Base-by-base conservation (phyloP, 2,113 vertebrate genomes). In the Chaetorhynchus papuensis region DNA sequence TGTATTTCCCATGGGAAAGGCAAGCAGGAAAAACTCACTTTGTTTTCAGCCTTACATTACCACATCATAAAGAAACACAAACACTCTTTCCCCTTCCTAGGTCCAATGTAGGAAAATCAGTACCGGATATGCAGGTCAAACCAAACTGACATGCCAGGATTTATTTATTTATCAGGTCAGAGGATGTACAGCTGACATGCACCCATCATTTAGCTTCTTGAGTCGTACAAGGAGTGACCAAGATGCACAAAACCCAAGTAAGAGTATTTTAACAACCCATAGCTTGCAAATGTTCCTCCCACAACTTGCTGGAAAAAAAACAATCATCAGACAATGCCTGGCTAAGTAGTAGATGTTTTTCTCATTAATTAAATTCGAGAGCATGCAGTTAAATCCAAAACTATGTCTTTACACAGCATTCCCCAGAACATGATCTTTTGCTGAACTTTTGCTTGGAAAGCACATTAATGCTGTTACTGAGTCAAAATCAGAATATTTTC, bases 1-100 rank as follows among this genome's bases (percentile, higher is more conserved):
- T 19, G 3, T 30, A 80, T 78, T 92, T 92, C 88, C 92, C 90
- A 93, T 69, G 90, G 88, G 90, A 94, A 93, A 82, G 65, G 53
- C 57, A 79, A 89, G 90, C 69, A 91, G 69, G 92, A 82, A 90
- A 83, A 93, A 75, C 9, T 1, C 37, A 70, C 57, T 89, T 86
- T 24, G 56, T 81, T 92, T 92, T 74, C 69, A 90, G 72, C 60
- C 60, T 56, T 75, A 64, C 41, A 64, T 78, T 86, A 83, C 35
- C 79, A 70, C 52, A 92, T 66, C 85, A 81, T 74, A 90, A 88
- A 91, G 71, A 94, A 85, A 66, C 39, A 79, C 53, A 74, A 87
- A 90, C 54, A 33, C 37, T 71, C 41, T 35, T 71, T 89, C 37
- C 41, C n/a, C 64, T 94, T 69, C 60, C 65, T 6, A 60, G 72